These are phyloP conservation scores for Scarus forsteni DNA, from an alignment of 2,797 vertebrate species.

Conservation along the genomic window DNA sequence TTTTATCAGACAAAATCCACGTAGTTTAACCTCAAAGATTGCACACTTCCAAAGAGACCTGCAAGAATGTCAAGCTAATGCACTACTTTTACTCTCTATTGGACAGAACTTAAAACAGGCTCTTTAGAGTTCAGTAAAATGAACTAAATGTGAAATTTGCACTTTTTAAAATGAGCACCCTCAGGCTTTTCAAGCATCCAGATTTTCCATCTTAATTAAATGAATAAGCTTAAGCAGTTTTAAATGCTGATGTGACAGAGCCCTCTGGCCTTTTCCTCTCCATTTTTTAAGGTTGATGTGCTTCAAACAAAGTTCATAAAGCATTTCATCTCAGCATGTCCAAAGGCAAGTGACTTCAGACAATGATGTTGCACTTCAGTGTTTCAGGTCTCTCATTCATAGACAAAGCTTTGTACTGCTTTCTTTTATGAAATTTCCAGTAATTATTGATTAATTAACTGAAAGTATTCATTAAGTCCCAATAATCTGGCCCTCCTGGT, in stretches of 20 bases:
- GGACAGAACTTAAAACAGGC: neutral
- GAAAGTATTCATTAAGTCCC: too few relatives aligned
- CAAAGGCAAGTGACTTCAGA: neutral
- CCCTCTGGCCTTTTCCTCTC: too few relatives aligned
- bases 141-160: neutral
- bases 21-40: neutral
- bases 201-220: neutral
- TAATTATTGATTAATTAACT: too few relatives aligned
- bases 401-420: too few relatives aligned
- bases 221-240: neutral
- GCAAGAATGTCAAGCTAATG: neutral
- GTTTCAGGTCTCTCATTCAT: too few relatives aligned
- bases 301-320: neutral
- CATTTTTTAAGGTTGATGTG: too few relatives aligned
- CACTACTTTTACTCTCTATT: neutral
- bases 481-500: too few relatives aligned
- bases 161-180: too few relatives aligned
- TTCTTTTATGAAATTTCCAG: too few relatives aligned
- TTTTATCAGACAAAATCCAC: too few relatives aligned
- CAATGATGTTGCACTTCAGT: too few relatives aligned
- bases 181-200: neutral
- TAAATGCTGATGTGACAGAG: conserved; percentile 11
- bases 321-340: neutral
- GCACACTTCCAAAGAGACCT: neutral
- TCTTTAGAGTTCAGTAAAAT: neutral